Base-by-base conservation (phyloP, 1,140 invertebrate species). In the Bacillus rossius region DNA sequence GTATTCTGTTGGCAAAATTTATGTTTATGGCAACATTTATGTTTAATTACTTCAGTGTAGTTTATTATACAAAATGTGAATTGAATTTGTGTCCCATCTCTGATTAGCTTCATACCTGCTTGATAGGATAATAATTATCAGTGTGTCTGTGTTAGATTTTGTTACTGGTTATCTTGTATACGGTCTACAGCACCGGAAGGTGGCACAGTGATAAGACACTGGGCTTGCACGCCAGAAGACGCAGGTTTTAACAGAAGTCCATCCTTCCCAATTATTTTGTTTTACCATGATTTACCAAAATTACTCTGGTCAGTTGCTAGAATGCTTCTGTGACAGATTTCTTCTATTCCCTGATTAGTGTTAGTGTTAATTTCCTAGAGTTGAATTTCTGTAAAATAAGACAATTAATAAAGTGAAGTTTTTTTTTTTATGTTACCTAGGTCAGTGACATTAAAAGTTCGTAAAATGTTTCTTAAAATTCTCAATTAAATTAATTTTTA, bases 381-480 rank as follows among this genome's bases (percentile, higher is more conserved):
- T 8, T 8, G 8, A 8, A 48, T 48, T 10, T 17, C 17, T 17
- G 8, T 48, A 17, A 48, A 17, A 48, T 48, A 10, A n/a, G 22
- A 17, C 22, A 10, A 8, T 8, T 48, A 17, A 48, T 17, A 8
- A 17, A 10, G 16, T 17, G 8, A 25, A 45, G 41, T 23, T 56
- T 40, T 41, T 57, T 22, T 41, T 16, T 25, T 42, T 29, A 25
- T 42, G 38, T 60, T 62, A n/a, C n/a, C n/a, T n/a, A n/a, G n/a
- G n/a, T n/a, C n/a, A n/a, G n/a, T n/a, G n/a, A n/a, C n/a, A n/a
- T n/a, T n/a, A n/a, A n/a, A n/a, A n/a, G n/a, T n/a, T n/a, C n/a
- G n/a, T n/a, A n/a, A n/a, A n/a, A n/a, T n/a, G n/a, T n/a, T n/a
- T n/a, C n/a, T n/a, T n/a, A n/a, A n/a, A n/a, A n/a, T n/a, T n/a